Evolutionary conservation across 2,113 vertebrate species (phyloP).

Genomic region (Cygnus atratus): DNA sequence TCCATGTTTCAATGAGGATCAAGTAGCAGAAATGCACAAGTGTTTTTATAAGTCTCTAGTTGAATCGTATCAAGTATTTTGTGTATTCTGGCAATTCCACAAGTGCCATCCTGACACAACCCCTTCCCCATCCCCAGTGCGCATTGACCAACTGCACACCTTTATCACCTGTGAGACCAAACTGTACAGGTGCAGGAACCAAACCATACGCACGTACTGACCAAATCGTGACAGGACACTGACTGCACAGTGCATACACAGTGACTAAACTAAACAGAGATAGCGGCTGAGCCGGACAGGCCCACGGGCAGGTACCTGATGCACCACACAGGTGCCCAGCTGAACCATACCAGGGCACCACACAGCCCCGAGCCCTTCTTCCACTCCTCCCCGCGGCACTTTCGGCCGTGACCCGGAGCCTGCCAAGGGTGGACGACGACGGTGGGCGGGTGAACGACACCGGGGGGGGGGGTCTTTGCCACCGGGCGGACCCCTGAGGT

Average conservation of each 20-base stretch:
- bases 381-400: no score
- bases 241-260: fast-evolving
- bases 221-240: fast-evolving
- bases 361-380: background rate
- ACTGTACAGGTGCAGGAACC: fast-evolving
- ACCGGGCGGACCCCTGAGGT: fast-evolving
- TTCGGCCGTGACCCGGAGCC: no score
- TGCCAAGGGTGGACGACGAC: no score
- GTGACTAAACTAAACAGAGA: background rate
- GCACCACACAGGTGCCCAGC: background rate
- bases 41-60: background rate
- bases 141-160: fast-evolving
- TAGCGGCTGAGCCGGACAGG: fast-evolving
- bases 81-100: background rate
- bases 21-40: background rate
- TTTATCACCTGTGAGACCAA: fast-evolving
- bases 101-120: background rate
- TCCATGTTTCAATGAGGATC: background rate
- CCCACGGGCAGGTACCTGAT: background rate
- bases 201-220: fast-evolving
- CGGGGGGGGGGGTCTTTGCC: background rate
- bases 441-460: background rate
- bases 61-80: background rate
- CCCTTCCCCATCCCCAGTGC: fast-evolving
- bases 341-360: no score